Evolutionary conservation across 2,797 vertebrate genomes (phyloP), one percentile per base, ranked within the genome.

Genomic region (Anguilla megastoma): DNA sequence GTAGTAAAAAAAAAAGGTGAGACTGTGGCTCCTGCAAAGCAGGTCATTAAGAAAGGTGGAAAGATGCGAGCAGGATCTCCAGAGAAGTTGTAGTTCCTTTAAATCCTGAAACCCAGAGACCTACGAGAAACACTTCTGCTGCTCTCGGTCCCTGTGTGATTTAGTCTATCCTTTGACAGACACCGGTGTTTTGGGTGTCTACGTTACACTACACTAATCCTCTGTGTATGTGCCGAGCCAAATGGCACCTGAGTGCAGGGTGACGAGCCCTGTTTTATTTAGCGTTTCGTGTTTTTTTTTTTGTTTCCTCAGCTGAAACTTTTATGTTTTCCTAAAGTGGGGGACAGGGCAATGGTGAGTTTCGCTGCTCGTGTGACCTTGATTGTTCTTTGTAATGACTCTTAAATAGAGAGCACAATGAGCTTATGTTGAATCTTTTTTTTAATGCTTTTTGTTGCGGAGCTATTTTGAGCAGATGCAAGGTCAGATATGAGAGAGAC

Each of bases 401-500:
- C 12, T 84, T 30, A 84, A 54, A 84, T 84, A 33, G 84, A 60
- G n/a, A 21, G 18, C 0, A 41, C 1, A 41, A 1, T 71, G 82
- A 41, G 60, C 27, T 71, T 16, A 2, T 54, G 27, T 63, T 87
- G 18, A 58, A 24, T 3, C 21, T 36, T n/a, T 66, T 66, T 36
- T 14, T 50, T 69, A 69, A 84, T 86, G 10, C 14, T 90, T 87
- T 87, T 84, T 52, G 84, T 90, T 89, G 85, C 0, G 60, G 84
- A 85, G 86, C 92, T 95, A 92, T 95, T 95, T 93, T 91, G 24
- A 93, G 93, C 92, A 30, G 90, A 91, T 92, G 88, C 88, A 94
- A 95, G 95, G 95, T 96, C 94, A 95, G 93, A 95, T 93, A 90
- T 90, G 91, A 92, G 94, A 93, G 94, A 94, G 90, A 93, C 91